Conservation (phyloP, 2,888 invertebrate species). For the Clunio marinus region DNA sequence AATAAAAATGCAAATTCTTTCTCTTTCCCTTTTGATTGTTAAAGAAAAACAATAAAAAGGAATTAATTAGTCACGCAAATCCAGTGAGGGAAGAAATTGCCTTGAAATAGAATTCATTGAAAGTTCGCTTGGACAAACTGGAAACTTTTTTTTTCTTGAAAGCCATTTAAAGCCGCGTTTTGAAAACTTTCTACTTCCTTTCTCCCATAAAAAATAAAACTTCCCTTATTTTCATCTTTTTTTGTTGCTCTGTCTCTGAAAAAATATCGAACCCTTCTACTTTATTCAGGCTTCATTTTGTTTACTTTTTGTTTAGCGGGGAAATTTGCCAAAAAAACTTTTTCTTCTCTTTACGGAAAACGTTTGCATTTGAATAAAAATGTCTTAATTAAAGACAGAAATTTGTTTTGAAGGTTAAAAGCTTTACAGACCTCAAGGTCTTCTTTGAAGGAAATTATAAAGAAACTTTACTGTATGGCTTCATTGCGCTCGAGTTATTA, state of each 20-base stretch:
- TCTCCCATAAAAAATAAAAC: not conserved
- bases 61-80: constrained; percentile 33
- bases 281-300: not conserved
- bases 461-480: too few species aligned
- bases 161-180: not conserved
- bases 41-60: constrained; percentile 21
- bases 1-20: constrained; percentile 20
- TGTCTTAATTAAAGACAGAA: constrained; percentile 3
- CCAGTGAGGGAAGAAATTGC: not conserved
- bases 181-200: not conserved
- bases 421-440: too few species aligned
- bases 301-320: constrained; percentile 3
- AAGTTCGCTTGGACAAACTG: not conserved
- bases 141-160: not conserved
- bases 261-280: constrained; percentile 6
- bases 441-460: too few species aligned
- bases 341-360: too few species aligned
- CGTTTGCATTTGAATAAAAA: not conserved
- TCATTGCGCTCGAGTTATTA: too few species aligned
- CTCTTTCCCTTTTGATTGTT: not conserved
- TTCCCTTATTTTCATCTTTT: not conserved
- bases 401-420: not conserved
- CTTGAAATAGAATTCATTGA: not conserved
- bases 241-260: not conserved
- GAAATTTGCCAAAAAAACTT: not conserved